Evolutionary conservation across 2,888 invertebrate genomes (phyloP).

Genomic region (Neoscelio sp.): DNA sequence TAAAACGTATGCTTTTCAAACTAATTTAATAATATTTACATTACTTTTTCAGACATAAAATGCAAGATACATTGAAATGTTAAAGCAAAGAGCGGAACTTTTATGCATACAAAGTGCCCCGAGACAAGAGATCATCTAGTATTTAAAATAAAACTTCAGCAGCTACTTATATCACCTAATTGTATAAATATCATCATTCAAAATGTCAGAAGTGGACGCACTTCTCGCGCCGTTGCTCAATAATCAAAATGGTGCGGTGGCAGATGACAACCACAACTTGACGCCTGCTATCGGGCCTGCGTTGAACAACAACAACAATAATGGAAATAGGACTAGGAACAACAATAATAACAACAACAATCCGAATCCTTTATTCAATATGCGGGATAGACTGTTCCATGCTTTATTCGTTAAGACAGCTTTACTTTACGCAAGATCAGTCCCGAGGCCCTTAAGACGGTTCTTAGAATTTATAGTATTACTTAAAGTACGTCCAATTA

Average conservation of each 20-base stretch:
- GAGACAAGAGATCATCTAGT: constrained; percentile 26
- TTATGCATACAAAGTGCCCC: constrained; percentile 14
- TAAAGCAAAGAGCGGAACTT: constrained; percentile 23
- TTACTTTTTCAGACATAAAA: constrained; percentile 44
- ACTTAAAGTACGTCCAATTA: constrained; percentile 86
- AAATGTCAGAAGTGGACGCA: constrained; percentile 77
- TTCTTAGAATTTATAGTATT: constrained; percentile 93
- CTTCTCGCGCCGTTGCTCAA: constrained; percentile 72
- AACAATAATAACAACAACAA: constrained; percentile 81
- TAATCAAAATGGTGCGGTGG: constrained; percentile 76
- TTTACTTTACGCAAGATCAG: constrained; percentile 94
- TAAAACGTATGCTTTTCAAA: no score
- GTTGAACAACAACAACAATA: constrained; percentile 75
- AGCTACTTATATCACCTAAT: not conserved
- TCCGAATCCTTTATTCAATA: constrained; percentile 92
- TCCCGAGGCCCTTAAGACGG: constrained; percentile 92
- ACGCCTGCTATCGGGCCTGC: constrained; percentile 74
- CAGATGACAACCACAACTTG: constrained; percentile 75
- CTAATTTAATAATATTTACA: not conserved
- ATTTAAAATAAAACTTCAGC: constrained; percentile 4
- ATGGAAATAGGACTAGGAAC: constrained; percentile 76
- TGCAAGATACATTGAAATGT: constrained; percentile 41
- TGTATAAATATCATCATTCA: constrained; percentile 32
- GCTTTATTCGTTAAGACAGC: constrained; percentile 97
- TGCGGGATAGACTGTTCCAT: constrained; percentile 96